Conservation (phyloP, 2,113 vertebrate species). For the Lophius piscatorius region DNA sequence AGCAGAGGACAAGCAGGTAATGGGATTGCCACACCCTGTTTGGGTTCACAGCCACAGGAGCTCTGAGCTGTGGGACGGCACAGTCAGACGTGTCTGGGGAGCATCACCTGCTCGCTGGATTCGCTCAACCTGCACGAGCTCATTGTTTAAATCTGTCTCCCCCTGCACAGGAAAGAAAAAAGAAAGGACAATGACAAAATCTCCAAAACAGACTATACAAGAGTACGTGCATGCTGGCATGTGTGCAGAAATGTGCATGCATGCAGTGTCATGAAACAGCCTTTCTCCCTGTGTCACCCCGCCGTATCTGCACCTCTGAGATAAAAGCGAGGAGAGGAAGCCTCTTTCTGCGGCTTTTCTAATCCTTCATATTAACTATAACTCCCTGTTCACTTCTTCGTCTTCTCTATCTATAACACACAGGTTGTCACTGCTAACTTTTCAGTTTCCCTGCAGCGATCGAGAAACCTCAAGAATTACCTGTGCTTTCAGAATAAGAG, state of each 20-base stretch:
- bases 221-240: not conserved
- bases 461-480: constrained; percentile 24
- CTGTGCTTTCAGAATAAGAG: constrained; percentile 23
- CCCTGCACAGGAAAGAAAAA: constrained; percentile 15
- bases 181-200: not conserved
- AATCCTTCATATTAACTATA: constrained; percentile 46
- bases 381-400: constrained; percentile 26
- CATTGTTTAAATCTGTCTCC: constrained; percentile 46
- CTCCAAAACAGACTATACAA: not conserved
- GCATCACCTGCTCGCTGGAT: constrained; percentile 51
- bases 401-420: constrained; percentile 45
- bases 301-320: constrained; percentile 53
- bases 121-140: constrained; percentile 45
- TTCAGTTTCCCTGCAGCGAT: constrained; percentile 16
- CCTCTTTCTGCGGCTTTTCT: constrained; percentile 40
- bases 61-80: constrained; percentile 58
- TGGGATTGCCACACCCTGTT: constrained; percentile 71
- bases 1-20: constrained; percentile 68
- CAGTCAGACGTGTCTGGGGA: constrained; percentile 50
- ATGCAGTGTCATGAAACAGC: constrained; percentile 35
- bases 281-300: constrained; percentile 27
- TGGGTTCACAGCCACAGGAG: constrained; percentile 43
- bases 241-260: too few species aligned
- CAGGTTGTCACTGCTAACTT: constrained; percentile 39
- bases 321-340: constrained; percentile 62